Evolutionary conservation across 1,140 invertebrate genomes (phyloP).

Genomic region (Drosophila chauvacae): DNA sequence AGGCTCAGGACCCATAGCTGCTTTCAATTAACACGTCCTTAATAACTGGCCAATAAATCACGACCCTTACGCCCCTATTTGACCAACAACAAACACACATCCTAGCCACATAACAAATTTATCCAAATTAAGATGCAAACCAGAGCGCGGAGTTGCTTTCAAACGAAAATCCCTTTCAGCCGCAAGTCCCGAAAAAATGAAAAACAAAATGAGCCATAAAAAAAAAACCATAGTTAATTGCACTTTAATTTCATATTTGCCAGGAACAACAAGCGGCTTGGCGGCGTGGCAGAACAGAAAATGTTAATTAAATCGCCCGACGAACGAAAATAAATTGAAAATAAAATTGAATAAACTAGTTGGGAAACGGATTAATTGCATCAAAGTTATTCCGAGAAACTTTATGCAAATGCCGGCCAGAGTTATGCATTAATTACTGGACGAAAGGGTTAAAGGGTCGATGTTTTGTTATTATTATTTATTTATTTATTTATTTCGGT

Average conservation of each 20-base stretch:
- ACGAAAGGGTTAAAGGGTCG: not conserved
- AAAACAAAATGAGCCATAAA: not conserved
- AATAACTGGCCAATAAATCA: conserved; percentile 39
- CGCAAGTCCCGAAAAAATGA: conserved; percentile 6
- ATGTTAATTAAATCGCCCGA: conserved; percentile 44
- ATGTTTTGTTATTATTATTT: not conserved
- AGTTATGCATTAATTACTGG: conserved; percentile 41
- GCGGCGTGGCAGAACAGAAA: not conserved
- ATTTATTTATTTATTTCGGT: not conserved
- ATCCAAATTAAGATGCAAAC: conserved; percentile 46
- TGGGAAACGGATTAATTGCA: conserved; percentile 47
- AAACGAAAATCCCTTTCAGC: conserved; percentile 27
- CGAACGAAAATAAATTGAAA: conserved; percentile 36
- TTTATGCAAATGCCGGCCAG: conserved; percentile 56
- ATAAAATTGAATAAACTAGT: conserved; percentile 47
- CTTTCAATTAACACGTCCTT: conserved; percentile 32
- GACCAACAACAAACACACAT: not conserved
- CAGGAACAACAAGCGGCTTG: conserved; percentile 10
- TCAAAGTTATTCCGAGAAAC: conserved; percentile 42
- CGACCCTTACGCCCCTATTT: not conserved
- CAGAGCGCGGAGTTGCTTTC: conserved; percentile 4
- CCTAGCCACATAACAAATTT: conserved; percentile 28
- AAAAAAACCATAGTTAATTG: conserved; percentile 33
- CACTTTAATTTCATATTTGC: conserved; percentile 51
- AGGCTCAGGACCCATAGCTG: conserved; percentile 8